phyloP scores from a whole-genome alignment of 64 coral and sea anemone species.

The Stylophora pistillata region DNA sequence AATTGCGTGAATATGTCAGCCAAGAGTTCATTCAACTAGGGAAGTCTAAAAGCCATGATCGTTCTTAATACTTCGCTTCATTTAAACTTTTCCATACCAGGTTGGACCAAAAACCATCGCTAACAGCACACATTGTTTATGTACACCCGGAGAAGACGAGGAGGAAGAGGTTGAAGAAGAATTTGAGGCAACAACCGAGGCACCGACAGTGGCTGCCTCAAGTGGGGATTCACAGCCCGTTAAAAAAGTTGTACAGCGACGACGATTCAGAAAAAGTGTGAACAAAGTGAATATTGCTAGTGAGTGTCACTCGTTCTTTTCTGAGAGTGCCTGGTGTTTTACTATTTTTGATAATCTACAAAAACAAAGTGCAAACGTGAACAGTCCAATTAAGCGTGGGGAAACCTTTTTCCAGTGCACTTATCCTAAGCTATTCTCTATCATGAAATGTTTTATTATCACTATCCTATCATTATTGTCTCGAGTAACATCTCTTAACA shows the following conservation, averaged over 20 bases:
- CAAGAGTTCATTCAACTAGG: too few relatives aligned
- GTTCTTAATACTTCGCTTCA: background rate
- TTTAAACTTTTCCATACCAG: slow-evolving; percentile 9
- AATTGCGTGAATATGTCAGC: too few relatives aligned
- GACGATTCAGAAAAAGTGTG: slow-evolving; percentile 63
- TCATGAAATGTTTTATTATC: too few relatives aligned
- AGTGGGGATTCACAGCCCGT: background rate
- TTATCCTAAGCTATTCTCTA: too few relatives aligned
- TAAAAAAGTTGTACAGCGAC: slow-evolving; percentile 41
- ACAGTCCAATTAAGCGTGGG: background rate
- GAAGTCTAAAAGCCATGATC: too few relatives aligned
- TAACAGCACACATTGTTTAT: slow-evolving; percentile 84
- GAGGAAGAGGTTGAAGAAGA: slow-evolving; percentile 56
- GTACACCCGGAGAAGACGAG: slow-evolving; percentile 78
- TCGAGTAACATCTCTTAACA: too few relatives aligned
- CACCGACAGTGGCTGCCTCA: background rate
- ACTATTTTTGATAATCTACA: background rate
- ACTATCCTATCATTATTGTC: too few relatives aligned
- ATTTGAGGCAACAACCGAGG: slow-evolving; percentile 42
- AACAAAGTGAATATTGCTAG: slow-evolving; percentile 81
- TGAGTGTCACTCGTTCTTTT: background rate
- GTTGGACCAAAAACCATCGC: slow-evolving; percentile 85
- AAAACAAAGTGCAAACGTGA: background rate
- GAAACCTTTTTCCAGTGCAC: background rate
- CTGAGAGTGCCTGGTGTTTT: background rate